phyloP scores from a whole-genome alignment of 2,797 vertebrate species.

The Megalops cyprinoides region DNA sequence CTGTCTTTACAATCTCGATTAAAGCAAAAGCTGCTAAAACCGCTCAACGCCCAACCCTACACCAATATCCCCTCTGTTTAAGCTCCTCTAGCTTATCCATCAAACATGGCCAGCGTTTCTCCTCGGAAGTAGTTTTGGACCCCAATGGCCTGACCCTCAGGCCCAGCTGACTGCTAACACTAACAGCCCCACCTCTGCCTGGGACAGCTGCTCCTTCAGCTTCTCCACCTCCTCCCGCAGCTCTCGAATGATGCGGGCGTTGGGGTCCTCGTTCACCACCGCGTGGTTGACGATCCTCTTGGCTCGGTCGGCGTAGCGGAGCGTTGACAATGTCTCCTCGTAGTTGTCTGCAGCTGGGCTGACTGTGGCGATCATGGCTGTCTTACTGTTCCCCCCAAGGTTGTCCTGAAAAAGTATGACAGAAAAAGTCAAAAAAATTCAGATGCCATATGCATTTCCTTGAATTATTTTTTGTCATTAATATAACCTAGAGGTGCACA shows the following conservation, averaged over 20 bases:
- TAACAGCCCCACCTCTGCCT: slow-evolving; percentile 87
- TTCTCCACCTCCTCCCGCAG: slow-evolving; percentile 96
- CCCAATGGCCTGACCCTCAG: neutral
- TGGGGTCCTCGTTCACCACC: slow-evolving; percentile 96
- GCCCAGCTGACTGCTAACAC: neutral
- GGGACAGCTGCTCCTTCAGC: slow-evolving; percentile 90
- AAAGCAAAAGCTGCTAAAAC: neutral
- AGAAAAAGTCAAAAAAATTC: neutral
- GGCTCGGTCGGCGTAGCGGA: slow-evolving; percentile 94
- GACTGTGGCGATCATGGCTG: slow-evolving; percentile 97
- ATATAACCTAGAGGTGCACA: too few relatives aligned
- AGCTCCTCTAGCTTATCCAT: neutral
- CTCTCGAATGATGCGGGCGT: slow-evolving; percentile 94
- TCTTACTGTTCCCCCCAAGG: slow-evolving; percentile 97
- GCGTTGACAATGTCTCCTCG: slow-evolving; percentile 94
- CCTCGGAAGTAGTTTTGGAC: too few relatives aligned
- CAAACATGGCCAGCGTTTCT: neutral
- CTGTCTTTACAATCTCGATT: neutral
- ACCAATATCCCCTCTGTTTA: too few relatives aligned
- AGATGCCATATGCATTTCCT: neutral
- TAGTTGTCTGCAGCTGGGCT: slow-evolving; percentile 97
- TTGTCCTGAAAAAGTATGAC: slow-evolving; percentile 80
- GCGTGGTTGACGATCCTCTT: slow-evolving; percentile 97
- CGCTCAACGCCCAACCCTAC: neutral
- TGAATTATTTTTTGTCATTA: too few relatives aligned